These are phyloP conservation scores for Lasioglossum figueresi DNA, from an alignment of 2,888 invertebrate species.

Conservation along the genomic window DNA sequence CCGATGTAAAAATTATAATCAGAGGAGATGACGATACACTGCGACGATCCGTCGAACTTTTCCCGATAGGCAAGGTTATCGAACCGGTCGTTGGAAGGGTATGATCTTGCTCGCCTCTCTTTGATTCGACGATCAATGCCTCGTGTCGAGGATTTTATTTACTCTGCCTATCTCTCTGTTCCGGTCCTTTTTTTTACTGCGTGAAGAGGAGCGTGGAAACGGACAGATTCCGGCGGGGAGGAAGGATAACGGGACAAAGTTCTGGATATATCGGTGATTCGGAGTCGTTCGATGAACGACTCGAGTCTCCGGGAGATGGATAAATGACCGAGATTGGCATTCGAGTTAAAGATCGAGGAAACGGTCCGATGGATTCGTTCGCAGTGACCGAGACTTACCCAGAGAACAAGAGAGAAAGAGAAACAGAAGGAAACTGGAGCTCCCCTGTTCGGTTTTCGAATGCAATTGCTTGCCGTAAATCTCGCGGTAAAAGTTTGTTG, in stretches of 20 bases:
- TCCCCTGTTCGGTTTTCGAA: slow-evolving; percentile 73
- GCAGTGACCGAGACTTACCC: not conserved
- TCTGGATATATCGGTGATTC: slow-evolving; percentile 62
- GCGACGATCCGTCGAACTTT: not conserved
- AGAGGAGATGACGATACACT: not conserved
- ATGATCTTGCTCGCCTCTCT: not conserved
- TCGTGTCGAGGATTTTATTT: slow-evolving; percentile 35
- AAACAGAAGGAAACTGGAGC: slow-evolving; percentile 17
- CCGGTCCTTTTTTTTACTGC: slow-evolving; percentile 9
- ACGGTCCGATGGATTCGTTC: slow-evolving; percentile 25
- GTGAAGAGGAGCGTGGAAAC: not conserved
- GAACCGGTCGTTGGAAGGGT: not conserved
- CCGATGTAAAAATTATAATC: not conserved
- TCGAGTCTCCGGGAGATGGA: slow-evolving; percentile 59
- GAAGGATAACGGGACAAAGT: slow-evolving; percentile 49
- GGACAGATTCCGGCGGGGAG: slow-evolving; percentile 5
- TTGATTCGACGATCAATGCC: slow-evolving; percentile 17
- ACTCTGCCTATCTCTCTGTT: not conserved
- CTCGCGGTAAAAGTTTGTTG: slow-evolving; percentile 75
- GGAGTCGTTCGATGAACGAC: slow-evolving; percentile 46
- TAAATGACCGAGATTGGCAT: slow-evolving; percentile 70
- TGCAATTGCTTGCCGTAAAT: slow-evolving; percentile 75
- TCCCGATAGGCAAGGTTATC: slow-evolving; percentile 28
- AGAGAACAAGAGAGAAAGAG: slow-evolving; percentile 13
- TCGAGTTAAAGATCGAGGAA: slow-evolving; percentile 68